These are phyloP conservation scores for Aviceda subcristata DNA, from an alignment of 2,113 vertebrate genomes.

Conservation along the genomic window DNA sequence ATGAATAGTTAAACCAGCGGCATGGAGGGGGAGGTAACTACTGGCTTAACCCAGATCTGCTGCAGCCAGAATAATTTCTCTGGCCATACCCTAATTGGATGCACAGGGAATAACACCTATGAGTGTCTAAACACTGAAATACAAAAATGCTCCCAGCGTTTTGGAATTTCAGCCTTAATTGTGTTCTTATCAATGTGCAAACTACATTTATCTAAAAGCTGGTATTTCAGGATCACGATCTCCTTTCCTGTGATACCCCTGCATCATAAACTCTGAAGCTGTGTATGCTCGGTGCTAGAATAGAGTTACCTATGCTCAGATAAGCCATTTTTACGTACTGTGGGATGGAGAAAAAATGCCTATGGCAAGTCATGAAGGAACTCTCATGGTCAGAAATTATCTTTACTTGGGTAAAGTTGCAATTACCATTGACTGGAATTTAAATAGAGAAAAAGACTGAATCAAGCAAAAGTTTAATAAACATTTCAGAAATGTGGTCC, in stretches of 20 bases:
- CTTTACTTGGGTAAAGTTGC: not conserved
- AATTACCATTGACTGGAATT: not conserved
- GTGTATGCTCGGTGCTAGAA: not conserved
- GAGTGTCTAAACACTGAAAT: not conserved
- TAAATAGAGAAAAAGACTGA: not conserved
- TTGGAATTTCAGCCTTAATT: not conserved
- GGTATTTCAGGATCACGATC: not conserved
- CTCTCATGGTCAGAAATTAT: not conserved
- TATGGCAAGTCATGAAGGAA: not conserved
- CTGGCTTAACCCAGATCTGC: not conserved
- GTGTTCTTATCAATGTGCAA: not conserved
- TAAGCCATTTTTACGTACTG: not conserved
- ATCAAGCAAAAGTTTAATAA: not conserved
- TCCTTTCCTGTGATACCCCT: not conserved
- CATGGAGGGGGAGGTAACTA: not conserved
- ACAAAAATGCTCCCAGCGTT: not conserved
- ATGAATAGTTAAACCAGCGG: not conserved
- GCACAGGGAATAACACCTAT: not conserved
- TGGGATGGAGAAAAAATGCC: not conserved
- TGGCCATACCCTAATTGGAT: not conserved
- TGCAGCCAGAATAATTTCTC: not conserved
- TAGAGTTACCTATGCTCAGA: not conserved
- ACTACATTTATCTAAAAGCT: not conserved
- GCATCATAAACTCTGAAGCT: not conserved
- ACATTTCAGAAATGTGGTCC: not conserved